phyloP scores from a whole-genome alignment of 2,113 vertebrate species.

The Ramphastos sulfuratus region DNA sequence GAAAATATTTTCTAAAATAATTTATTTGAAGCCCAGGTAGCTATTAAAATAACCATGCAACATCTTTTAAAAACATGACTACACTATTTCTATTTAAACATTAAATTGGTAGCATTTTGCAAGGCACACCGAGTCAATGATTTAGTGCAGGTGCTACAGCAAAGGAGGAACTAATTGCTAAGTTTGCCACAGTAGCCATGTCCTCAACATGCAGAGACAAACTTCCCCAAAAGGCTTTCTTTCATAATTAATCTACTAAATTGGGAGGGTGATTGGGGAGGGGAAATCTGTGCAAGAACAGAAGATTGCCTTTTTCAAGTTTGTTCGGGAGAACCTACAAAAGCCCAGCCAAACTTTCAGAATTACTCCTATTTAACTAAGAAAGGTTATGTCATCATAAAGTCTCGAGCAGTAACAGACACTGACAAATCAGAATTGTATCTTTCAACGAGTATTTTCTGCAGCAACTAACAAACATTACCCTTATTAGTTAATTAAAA shows the following conservation, averaged over 20 bases:
- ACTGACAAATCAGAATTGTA: neutral
- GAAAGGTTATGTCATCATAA: neutral
- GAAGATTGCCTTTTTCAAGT: neutral
- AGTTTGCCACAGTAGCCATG: neutral
- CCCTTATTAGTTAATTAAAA: neutral
- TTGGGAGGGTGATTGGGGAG: no score
- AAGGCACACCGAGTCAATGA: neutral
- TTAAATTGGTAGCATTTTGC: neutral
- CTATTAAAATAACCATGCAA: neutral
- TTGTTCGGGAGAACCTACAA: neutral
- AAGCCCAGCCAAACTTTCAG: neutral
- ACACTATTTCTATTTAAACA: neutral
- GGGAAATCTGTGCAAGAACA: neutral
- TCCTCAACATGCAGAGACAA: neutral
- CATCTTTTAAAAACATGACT: neutral
- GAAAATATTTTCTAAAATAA: neutral
- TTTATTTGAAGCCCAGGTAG: neutral
- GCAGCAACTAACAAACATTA: neutral
- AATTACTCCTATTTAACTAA: neutral
- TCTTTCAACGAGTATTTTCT: neutral
- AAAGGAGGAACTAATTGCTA: neutral
- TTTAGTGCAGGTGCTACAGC: neutral
- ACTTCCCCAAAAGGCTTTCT: neutral
- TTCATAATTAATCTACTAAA: neutral
- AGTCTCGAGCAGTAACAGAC: neutral